Conservation (phyloP, 92 coral and sea anemone species). For the Phymanthus crucifer region DNA sequence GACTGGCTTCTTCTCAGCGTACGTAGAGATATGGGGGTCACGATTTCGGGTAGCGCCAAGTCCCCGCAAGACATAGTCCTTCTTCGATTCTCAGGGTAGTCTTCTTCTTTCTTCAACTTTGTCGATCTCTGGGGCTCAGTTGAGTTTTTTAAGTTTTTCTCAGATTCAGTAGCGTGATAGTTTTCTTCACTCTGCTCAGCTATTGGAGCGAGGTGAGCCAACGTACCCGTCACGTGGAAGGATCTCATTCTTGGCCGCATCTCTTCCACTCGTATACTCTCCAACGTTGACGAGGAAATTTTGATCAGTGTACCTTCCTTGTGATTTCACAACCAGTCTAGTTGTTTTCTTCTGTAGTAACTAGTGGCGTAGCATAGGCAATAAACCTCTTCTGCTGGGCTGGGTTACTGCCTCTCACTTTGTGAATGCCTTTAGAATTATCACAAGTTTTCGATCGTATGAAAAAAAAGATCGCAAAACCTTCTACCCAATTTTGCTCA, state of each 20-base stretch:
- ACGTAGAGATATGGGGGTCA: not conserved
- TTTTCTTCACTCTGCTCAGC: slow-evolving; percentile 24
- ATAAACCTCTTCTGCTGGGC: too few species aligned
- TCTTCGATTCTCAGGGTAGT: not conserved
- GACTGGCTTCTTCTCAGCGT: slow-evolving; percentile 19
- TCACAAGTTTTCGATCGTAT: too few species aligned
- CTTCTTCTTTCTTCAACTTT: not conserved
- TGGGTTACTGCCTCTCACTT: too few species aligned
- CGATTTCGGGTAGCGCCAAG: not conserved
- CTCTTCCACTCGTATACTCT: not conserved
- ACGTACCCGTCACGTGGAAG: not conserved
- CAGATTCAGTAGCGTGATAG: not conserved
- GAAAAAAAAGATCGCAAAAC: too few species aligned
- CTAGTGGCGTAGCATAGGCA: too few species aligned
- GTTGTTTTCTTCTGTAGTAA: too few species aligned
- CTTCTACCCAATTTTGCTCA: too few species aligned
- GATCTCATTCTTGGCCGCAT: slow-evolving; percentile 1
- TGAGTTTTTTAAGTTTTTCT: not conserved
- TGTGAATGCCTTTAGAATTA: too few species aligned
- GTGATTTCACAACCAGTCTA: too few species aligned
- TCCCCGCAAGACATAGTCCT: slow-evolving; percentile 18
- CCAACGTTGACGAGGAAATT: not conserved
- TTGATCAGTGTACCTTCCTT: not conserved
- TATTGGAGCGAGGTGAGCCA: slow-evolving; percentile 21
- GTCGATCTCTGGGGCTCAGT: not conserved